These are phyloP conservation scores for Halcyon badia DNA, from an alignment of 2,797 vertebrate genomes.

Conservation along the genomic window DNA sequence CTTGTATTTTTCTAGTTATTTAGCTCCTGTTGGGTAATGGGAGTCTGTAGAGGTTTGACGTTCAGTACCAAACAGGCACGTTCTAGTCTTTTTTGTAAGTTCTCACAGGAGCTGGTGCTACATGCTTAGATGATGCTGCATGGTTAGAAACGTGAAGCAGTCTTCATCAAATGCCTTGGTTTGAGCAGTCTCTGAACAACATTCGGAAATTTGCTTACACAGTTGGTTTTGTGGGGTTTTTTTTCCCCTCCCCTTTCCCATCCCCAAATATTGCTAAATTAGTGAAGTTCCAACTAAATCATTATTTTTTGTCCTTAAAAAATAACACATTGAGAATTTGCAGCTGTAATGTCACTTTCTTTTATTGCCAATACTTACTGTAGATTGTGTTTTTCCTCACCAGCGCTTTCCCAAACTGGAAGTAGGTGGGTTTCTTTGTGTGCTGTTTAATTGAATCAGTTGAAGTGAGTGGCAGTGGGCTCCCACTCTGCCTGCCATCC, in stretches of 20 bases:
- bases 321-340: neutral
- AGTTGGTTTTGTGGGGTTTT: rapidly evolving
- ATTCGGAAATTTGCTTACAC: neutral
- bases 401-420: neutral
- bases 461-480: neutral
- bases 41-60: neutral
- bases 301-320: neutral
- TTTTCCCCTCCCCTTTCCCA: neutral
- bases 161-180: neutral
- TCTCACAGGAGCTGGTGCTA: neutral
- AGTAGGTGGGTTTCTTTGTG: slow-evolving; percentile 21
- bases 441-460: neutral
- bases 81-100: neutral
- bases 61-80: neutral
- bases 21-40: neutral
- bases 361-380: neutral
- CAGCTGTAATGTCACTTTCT: neutral
- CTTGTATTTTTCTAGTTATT: neutral
- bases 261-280: neutral
- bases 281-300: neutral
- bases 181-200: neutral
- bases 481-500: neutral
- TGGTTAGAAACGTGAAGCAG: neutral
- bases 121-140: neutral
- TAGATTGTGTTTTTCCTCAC: neutral